phyloP scores from a whole-genome alignment of 2,797 vertebrate species.

The Apodemus agrarius region DNA sequence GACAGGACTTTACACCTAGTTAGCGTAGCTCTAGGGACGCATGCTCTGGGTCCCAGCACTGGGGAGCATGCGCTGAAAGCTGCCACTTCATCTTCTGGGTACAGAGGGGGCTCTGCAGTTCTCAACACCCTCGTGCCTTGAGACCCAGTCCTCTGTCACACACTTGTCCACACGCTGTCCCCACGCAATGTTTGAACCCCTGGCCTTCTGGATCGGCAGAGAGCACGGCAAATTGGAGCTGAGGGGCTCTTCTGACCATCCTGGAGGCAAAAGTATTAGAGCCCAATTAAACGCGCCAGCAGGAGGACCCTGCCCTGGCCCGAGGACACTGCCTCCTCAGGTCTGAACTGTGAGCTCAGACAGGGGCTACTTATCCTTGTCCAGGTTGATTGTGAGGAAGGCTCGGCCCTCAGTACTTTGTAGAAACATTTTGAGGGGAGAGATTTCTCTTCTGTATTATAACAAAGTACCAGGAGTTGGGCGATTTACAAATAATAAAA shows the following conservation, averaged over 20 bases:
- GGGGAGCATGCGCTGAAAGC: background rate
- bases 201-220: conserved; percentile 10
- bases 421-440: background rate
- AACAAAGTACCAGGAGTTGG: background rate
- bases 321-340: background rate
- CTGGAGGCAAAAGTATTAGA: background rate
- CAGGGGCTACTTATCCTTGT: background rate
- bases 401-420: background rate
- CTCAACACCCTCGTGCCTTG: background rate
- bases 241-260: conserved; percentile 35
- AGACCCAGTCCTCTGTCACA: conserved; percentile 43
- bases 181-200: background rate
- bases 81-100: conserved; percentile 59
- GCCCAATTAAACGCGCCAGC: conserved; percentile 26
- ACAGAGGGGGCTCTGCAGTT: background rate
- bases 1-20: conserved; percentile 47
- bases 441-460: background rate
- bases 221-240: conserved; percentile 45
- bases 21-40: background rate
- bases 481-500: background rate
- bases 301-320: background rate
- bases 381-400: background rate
- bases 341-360: background rate
- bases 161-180: conserved; percentile 46
- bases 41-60: background rate